Evolutionary conservation across 2,113 vertebrate species (phyloP).

Genomic region (Tyto alba): DNA sequence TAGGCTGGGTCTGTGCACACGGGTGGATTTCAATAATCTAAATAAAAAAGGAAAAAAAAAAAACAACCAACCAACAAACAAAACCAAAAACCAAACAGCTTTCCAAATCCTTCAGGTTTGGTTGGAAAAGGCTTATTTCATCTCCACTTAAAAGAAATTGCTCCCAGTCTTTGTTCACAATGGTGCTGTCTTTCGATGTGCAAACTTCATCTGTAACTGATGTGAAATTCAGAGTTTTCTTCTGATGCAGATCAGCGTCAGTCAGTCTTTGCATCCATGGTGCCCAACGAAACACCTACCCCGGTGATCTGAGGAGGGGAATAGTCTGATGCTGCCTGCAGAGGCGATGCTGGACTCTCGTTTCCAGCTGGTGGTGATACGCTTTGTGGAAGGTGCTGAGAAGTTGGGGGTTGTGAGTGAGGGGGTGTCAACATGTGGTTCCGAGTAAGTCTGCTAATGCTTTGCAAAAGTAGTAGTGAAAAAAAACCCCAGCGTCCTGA

Average conservation of each 20-base stretch:
- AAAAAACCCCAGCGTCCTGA: not conserved
- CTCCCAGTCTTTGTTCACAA: not conserved
- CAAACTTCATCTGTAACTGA: not conserved
- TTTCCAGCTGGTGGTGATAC: not conserved
- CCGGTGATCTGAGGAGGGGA: not conserved
- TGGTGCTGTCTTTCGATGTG: not conserved
- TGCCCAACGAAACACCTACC: not conserved
- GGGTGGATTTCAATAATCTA: not conserved
- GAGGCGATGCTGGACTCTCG: not conserved
- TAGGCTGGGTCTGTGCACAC: not conserved
- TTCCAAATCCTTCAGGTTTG: not conserved
- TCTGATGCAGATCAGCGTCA: not conserved
- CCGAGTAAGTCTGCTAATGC: not conserved
- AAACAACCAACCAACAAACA: too few species aligned
- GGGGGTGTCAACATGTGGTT: not conserved
- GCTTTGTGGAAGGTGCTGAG: not conserved
- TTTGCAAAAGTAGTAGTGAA: not conserved
- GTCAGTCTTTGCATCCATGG: not conserved
- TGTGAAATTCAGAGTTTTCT: not conserved
- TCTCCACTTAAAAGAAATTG: not conserved
- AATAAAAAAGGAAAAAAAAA: not conserved
- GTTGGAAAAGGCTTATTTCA: not conserved
- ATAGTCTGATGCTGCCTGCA: not conserved
- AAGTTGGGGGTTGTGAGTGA: not conserved
- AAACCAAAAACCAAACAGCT: not conserved